Evolutionary conservation across 2,888 invertebrate genomes (phyloP).

Genomic region (Morinoia aosen): DNA sequence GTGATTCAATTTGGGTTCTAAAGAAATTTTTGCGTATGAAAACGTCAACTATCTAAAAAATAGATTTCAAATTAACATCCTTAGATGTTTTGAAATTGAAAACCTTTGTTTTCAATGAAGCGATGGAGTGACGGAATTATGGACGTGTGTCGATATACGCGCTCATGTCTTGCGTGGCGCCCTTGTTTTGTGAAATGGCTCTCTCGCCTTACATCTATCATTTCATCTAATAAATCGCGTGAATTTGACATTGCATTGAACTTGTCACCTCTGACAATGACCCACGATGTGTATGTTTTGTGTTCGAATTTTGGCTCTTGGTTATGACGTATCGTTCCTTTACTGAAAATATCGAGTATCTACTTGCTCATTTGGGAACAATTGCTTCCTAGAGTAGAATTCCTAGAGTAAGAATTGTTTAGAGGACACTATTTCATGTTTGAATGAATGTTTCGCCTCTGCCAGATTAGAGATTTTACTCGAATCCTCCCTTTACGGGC

Average conservation of each 20-base stretch:
- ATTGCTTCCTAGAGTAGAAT: background rate
- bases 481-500: no score
- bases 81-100: background rate
- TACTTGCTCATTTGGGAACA: background rate
- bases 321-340: background rate
- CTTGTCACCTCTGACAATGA: background rate
- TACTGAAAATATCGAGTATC: background rate
- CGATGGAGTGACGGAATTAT: no score
- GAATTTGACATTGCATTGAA: background rate
- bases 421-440: no score
- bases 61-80: background rate
- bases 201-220: no score
- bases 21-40: background rate
- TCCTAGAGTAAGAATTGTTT: no score
- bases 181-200: no score
- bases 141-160: no score
- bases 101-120: background rate
- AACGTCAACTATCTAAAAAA: background rate
- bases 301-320: background rate
- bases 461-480: no score
- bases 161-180: no score
- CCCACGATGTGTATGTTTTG: background rate
- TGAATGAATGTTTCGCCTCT: no score
- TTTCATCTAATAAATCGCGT: no score
- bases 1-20: background rate